These are phyloP conservation scores for Ifrita kowaldi DNA, from an alignment of 2,113 vertebrate species.

Conservation along the genomic window DNA sequence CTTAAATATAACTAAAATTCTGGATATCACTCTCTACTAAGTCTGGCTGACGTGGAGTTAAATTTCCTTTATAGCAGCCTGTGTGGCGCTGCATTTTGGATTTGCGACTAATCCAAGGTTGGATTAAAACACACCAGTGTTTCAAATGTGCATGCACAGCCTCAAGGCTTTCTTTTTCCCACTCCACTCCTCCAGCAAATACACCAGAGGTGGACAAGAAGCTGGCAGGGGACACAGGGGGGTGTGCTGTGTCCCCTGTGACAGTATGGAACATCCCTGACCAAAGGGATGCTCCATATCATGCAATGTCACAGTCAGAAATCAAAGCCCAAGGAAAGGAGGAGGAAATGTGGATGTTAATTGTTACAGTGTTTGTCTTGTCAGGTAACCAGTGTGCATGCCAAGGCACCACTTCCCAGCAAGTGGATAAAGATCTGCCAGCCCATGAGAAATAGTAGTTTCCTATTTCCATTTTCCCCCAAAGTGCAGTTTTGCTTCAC, in stretches of 20 bases:
- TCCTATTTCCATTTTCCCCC: neutral
- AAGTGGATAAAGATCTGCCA: neutral
- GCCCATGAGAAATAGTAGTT: neutral
- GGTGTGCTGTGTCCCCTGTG: neutral
- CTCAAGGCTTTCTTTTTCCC: neutral
- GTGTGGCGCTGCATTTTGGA: neutral
- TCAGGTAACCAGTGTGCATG: neutral
- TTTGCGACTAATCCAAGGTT: neutral
- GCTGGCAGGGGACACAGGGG: neutral
- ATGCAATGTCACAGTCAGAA: neutral
- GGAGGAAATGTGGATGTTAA: neutral
- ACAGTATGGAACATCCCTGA: neutral
- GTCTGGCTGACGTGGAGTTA: neutral
- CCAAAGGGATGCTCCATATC: neutral
- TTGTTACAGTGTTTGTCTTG: neutral
- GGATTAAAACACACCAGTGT: neutral
- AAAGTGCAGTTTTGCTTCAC: neutral
- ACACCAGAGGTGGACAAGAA: neutral
- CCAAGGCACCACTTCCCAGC: neutral
- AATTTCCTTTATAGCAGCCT: neutral
- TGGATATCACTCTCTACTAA: neutral
- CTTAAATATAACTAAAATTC: neutral
- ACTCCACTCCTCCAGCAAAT: rapidly evolving
- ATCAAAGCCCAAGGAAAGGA: neutral
- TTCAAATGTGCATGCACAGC: neutral